Percentiles rank a stretch among this genome's conserved stretches.
These are phyloP conservation scores for Fulica atra DNA, from an alignment of 2,113 vertebrate species.

Conservation along the genomic window DNA sequence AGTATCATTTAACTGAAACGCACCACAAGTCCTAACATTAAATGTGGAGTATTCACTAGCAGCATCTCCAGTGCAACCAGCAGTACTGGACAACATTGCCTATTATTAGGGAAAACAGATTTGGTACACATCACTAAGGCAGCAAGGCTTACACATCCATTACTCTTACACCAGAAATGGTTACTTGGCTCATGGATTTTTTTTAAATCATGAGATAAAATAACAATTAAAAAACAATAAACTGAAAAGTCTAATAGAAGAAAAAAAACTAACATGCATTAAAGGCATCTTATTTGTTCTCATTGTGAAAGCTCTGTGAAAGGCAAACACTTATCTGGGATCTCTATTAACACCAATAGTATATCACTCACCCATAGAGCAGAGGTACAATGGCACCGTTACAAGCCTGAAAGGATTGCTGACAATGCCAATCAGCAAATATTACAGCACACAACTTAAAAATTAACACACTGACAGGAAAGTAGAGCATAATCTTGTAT, in stretches of 20 bases:
- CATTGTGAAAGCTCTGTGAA: background rate
- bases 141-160: background rate
- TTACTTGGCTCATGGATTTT: background rate
- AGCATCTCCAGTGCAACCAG: background rate
- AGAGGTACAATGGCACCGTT: rapidly evolving
- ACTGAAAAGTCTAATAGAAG: background rate
- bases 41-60: background rate
- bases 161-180: background rate
- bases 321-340: background rate
- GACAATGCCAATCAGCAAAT: background rate
- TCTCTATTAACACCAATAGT: background rate
- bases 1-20: background rate
- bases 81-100: background rate
- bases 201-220: background rate
- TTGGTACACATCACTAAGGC: background rate
- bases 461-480: background rate
- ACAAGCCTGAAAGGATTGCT: background rate
- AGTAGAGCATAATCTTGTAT: background rate
- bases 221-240: background rate
- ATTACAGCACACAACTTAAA: background rate
- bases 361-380: background rate
- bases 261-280: background rate
- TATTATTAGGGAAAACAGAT: background rate
- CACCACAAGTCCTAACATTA: background rate
- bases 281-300: background rate